Evolutionary conservation across 2,888 invertebrate species (phyloP), one percentile per base, ranked within the genome.

Genomic region (Phymatocera aterrima): DNA sequence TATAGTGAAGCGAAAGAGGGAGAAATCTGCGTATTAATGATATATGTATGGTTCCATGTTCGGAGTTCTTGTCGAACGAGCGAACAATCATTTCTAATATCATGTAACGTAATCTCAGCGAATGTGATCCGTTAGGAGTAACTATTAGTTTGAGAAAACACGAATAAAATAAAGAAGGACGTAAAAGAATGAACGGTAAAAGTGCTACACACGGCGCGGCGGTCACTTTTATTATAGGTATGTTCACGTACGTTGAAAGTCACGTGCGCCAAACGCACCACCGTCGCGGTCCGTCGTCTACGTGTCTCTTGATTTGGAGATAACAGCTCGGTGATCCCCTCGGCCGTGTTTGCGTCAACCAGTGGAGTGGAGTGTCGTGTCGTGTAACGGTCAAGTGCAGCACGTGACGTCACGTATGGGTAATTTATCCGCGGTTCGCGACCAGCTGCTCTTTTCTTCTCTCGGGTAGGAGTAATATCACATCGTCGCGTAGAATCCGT

Each of bases 391-490:
- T 86, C 81, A 82, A 81, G 80, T 80, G 77, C 79, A 79, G 82
- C 82, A 82, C 85, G 85, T 84, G 86, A 85, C 85, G 83, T 83
- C 85, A 84, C 85, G 85, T 83, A 83, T 79, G 51, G 37, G n/a
- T 75, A 75, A 12, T 75, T 75, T 75, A 31, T 72, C 15, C 51
- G 18, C 51, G 34, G 48, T 48, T 72, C 51, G 12, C 12, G 48
- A 51, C 72, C 72, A 72, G 72, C 43, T 72, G 72, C 72, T 28
- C 34, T 28, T 24, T 28, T 57, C 1, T 28, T 15, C 57, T 15
- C 28, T 8, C 10, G 21, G 21, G 15, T 5, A 40, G 40, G 8
- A 5, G 40, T 8, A 40, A n/a, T n/a, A n/a, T n/a, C n/a, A n/a
- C n/a, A n/a, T n/a, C n/a, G n/a, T n/a, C n/a, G n/a, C n/a, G n/a